Conservation (phyloP, 2,113 vertebrate genomes). For the Pseudopodoces humilis region DNA sequence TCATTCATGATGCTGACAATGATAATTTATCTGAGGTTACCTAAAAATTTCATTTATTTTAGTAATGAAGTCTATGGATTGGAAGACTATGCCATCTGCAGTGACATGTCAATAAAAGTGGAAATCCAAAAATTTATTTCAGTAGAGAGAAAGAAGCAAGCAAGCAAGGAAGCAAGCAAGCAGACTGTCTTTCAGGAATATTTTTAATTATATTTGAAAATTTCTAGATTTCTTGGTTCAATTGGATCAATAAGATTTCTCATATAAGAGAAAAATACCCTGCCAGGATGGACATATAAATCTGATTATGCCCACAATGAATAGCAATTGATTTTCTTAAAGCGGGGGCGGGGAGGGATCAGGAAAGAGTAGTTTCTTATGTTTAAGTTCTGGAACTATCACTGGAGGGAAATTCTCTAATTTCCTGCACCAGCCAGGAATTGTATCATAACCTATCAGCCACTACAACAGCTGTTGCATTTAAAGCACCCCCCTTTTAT, state of each 20-base stretch:
- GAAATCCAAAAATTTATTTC: background rate
- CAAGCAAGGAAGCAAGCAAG: background rate
- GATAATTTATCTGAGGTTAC: background rate
- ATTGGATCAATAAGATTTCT: background rate
- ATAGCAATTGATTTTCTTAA: background rate
- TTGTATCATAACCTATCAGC: background rate
- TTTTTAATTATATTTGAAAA: background rate
- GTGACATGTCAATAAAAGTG: background rate
- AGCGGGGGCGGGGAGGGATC: fast-evolving
- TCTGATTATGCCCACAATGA: background rate
- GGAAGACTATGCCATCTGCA: background rate
- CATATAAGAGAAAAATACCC: background rate
- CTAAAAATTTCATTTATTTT: background rate
- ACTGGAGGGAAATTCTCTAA: background rate
- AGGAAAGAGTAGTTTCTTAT: background rate
- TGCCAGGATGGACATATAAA: background rate
- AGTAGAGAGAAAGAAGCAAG: background rate
- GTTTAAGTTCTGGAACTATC: background rate
- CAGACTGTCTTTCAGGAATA: background rate
- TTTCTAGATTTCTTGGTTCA: background rate
- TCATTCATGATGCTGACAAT: background rate
- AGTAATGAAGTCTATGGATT: background rate
- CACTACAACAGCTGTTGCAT: background rate
- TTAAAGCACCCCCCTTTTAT: background rate
- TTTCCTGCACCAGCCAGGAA: background rate